phyloP scores from a whole-genome alignment of 2,113 vertebrate species.

The Crotalus horridus region DNA sequence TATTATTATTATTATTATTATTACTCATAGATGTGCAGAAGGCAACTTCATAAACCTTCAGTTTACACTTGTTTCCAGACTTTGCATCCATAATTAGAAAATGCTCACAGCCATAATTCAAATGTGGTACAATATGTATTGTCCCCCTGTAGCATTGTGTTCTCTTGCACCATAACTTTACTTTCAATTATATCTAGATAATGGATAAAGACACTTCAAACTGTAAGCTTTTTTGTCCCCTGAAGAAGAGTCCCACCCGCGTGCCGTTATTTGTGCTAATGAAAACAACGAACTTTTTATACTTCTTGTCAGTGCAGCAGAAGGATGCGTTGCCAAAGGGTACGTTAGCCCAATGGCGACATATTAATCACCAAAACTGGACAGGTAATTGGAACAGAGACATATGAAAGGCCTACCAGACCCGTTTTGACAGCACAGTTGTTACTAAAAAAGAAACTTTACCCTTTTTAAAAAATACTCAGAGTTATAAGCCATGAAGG shows the following conservation, averaged over 20 bases:
- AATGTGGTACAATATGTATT: conserved; percentile 32
- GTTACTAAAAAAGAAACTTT: conserved; percentile 24
- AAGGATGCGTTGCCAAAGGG: conserved; percentile 67
- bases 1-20: no score
- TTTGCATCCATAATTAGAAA: conserved; percentile 22
- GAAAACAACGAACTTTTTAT: conserved; percentile 71
- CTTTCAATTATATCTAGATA: conserved; percentile 62
- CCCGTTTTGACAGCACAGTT: conserved; percentile 50
- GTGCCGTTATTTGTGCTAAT: conserved; percentile 70
- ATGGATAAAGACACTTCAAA: conserved; percentile 65
- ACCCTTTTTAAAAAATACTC: not conserved
- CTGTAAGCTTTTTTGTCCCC: conserved; percentile 61
- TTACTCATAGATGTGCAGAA: not conserved
- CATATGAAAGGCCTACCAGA: conserved; percentile 59
- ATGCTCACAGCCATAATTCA: conserved; percentile 10
- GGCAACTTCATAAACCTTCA: not conserved
- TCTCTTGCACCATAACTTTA: conserved; percentile 58
- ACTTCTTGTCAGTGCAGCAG: conserved; percentile 63
- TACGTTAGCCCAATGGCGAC: conserved; percentile 67
- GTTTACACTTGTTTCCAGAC: not conserved
- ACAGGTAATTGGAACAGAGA: conserved; percentile 64
- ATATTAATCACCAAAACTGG: conserved; percentile 69
- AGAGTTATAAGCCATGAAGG: not conserved
- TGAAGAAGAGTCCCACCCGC: conserved; percentile 62
- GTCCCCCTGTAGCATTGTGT: conserved; percentile 44